Base-by-base conservation (phyloP, 2,888 invertebrate species). In the Lampropteryx suffumata region DNA sequence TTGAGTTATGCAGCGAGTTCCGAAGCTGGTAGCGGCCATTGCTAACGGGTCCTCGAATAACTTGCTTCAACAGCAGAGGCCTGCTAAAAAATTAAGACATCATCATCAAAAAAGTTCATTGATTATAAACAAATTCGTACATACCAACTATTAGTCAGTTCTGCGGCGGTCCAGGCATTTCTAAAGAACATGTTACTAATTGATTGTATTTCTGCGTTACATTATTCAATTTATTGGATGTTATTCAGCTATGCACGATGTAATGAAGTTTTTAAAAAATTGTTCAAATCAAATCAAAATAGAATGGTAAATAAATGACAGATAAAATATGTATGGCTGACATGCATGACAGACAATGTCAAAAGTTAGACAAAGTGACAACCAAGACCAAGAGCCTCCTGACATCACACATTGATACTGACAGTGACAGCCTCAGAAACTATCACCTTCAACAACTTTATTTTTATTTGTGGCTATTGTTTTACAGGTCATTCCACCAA, bases 151-250 rank as follows among this genome's bases (percentile, higher is more conserved):
- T 76, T 71, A 42, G 77, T 77, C 67, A 85, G 67, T 65, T 88
- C 84, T 47, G 82, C 77, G 54, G 76, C 78, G 56, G 65, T 77
- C 69, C 76, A 79, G 67, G 80, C 79, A 82, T 86, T 88, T 79
- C 77, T 82, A 64, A 69, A 82, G 64, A 87, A 82, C 89, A 89
- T 89, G 62, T 60, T 87, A 78, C 59, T 60, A 64, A 65, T 64
- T 62, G 57, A 50, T 56, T 62, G 44, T 57, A 33, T 59, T 62
- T 54, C 36, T 62, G 58, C 54, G 57, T 78, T 71, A 76, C 81
- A 84, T 84, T 72, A 71, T 76, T 67, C 60, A 17, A 28, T 39
- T 43, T 40, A 48, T 36, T 45, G 3, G 7, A 11, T 26, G 21
- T 33, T 27, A 37, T 29, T 42, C 14, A 44, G 43, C n/a, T 29